Evolutionary conservation across 2,797 vertebrate species (phyloP).

Genomic region (Nyctalus aviator): DNA sequence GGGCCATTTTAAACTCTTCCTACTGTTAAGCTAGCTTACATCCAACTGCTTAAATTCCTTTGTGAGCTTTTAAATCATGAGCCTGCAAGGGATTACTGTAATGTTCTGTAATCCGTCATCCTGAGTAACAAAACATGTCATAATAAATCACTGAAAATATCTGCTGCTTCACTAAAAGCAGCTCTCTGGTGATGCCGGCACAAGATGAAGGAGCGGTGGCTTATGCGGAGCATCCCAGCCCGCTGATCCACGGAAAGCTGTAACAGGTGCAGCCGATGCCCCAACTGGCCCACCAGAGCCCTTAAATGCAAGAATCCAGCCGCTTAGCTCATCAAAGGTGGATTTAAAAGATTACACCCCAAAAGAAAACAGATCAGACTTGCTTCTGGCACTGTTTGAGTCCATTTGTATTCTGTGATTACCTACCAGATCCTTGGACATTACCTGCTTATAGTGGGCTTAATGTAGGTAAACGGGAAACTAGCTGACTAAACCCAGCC

Average conservation of each 20-base stretch:
- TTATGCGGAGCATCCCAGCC: not conserved
- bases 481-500: not conserved
- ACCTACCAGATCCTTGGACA: not conserved
- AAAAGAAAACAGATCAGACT: not conserved
- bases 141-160: constrained; percentile 39
- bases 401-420: not conserved
- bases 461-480: not conserved
- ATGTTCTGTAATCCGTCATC: constrained; percentile 13
- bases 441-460: not conserved
- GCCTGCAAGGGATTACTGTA: constrained; percentile 21
- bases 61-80: constrained; percentile 51
- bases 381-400: constrained; percentile 8
- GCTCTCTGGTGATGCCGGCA: not conserved
- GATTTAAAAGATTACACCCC: not conserved
- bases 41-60: constrained; percentile 22
- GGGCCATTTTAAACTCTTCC: not conserved
- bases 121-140: constrained; percentile 40
- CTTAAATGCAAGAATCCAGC: not conserved
- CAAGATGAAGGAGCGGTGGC: not conserved
- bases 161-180: not conserved
- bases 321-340: not conserved
- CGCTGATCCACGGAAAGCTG: not conserved
- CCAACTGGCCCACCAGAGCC: not conserved
- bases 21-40: constrained; percentile 14
- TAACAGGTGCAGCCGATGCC: not conserved